Evolutionary conservation across 2,888 invertebrate species (phyloP).

Genomic region (Cerastis rubricosa): DNA sequence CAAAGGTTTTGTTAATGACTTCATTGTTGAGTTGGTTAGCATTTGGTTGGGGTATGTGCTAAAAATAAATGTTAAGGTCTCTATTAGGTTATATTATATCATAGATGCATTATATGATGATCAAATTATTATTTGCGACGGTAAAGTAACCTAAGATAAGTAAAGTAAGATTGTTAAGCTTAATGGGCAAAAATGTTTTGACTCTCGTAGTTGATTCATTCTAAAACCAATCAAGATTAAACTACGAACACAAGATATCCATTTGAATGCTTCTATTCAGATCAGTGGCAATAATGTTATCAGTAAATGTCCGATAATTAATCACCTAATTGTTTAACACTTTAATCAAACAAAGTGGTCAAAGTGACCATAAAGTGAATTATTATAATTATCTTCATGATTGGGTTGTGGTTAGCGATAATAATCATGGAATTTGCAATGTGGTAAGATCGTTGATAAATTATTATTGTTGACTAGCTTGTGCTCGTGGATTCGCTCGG

Average conservation of each 20-base stretch:
- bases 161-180: not conserved
- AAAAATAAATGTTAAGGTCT: not conserved
- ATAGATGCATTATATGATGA: not conserved
- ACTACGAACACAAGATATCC: not conserved
- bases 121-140: not conserved
- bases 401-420: conserved; percentile 15
- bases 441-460: not conserved
- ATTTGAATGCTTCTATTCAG: not conserved
- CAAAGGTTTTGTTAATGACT: not conserved
- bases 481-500: not conserved
- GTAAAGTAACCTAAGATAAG: too few relatives aligned
- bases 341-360: conserved; percentile 8
- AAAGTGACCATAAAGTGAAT: conserved; percentile 7
- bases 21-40: not conserved
- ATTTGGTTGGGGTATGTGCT: not conserved
- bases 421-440: not conserved
- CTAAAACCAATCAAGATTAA: not conserved
- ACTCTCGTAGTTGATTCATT: not conserved
- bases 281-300: not conserved
- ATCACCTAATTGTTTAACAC: not conserved
- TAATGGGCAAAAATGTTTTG: not conserved
- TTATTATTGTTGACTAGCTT: not conserved
- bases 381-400: conserved; percentile 16
- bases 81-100: not conserved
- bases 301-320: not conserved